Conservation (phyloP, 2,113 vertebrate species). For the Promerops cafer region DNA sequence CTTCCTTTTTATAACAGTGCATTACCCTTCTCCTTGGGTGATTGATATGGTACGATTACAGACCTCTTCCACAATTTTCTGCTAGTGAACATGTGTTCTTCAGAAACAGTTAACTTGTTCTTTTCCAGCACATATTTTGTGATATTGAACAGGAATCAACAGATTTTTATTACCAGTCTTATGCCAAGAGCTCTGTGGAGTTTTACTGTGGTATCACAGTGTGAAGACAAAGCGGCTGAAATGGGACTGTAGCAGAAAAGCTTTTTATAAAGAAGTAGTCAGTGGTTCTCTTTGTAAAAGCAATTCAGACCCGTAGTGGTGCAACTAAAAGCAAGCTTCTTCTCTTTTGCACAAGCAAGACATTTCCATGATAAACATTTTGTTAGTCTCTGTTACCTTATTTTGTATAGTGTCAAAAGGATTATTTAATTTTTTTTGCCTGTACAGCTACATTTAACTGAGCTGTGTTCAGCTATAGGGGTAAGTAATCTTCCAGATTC, state of each 20-base stretch:
- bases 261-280: not conserved
- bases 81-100: not conserved
- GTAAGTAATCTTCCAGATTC: not conserved
- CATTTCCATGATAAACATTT: not conserved
- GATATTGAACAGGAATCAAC: not conserved
- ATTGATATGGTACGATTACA: not conserved
- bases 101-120: not conserved
- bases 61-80: not conserved
- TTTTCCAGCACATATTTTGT: not conserved
- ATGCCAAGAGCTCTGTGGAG: rapidly evolving
- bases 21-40: not conserved
- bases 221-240: not conserved
- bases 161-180: not conserved
- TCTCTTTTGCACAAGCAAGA: not conserved
- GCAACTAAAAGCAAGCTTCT: not conserved
- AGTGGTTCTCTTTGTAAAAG: not conserved
- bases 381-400: not conserved
- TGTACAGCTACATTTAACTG: not conserved
- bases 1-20: not conserved
- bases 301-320: not conserved
- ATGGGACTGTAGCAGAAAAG: not conserved
- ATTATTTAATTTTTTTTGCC: not conserved
- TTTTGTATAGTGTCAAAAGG: not conserved
- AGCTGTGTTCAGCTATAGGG: not conserved
- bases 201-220: not conserved